Evolutionary conservation across 2,113 vertebrate species (phyloP).

Genomic region (Cricetomys ansorgei): DNA sequence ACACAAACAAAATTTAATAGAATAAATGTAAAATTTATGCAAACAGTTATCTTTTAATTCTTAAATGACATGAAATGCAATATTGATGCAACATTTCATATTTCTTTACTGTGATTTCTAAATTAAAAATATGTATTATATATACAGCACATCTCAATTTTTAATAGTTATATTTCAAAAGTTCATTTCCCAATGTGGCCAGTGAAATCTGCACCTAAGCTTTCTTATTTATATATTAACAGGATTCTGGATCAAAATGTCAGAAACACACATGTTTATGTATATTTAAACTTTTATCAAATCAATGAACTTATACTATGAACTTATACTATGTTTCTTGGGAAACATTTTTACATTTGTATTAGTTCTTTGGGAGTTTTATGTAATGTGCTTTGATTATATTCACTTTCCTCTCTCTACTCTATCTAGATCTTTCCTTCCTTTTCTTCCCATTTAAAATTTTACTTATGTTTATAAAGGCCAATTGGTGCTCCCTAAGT

Average conservation of each 20-base stretch:
- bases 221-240: background rate
- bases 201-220: background rate
- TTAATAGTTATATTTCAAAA: background rate
- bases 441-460: background rate
- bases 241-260: background rate
- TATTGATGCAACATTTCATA: background rate
- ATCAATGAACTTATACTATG: background rate
- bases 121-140: background rate
- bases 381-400: background rate
- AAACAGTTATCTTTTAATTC: background rate
- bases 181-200: background rate
- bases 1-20: background rate
- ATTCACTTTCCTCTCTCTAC: background rate
- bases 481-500: background rate
- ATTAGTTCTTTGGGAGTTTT: background rate
- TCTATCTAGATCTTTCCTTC: background rate
- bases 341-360: background rate
- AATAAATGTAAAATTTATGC: background rate
- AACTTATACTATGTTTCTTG: too few relatives aligned
- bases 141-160: background rate
- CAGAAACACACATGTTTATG: background rate
- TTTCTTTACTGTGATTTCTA: background rate
- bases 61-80: constrained; percentile 43
- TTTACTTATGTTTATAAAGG: background rate
- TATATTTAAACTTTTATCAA: background rate